These are phyloP conservation scores for Drosophila orena DNA, from an alignment of 1,140 invertebrate genomes.

Conservation along the genomic window DNA sequence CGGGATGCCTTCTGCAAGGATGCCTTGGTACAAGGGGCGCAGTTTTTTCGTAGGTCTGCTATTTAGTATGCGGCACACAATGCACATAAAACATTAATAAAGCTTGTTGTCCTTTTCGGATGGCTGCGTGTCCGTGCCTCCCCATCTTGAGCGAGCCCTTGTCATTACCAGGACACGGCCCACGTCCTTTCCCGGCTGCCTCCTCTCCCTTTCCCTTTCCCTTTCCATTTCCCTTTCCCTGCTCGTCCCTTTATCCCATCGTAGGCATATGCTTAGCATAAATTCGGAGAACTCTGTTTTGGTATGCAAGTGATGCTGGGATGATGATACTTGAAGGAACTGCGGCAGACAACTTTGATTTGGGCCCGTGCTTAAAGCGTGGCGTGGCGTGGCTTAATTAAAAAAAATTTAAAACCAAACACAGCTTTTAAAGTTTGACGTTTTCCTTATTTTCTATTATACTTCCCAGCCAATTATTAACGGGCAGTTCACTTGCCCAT, in stretches of 20 bases:
- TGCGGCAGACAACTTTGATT: constrained; percentile 70
- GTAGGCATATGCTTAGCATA: constrained; percentile 78
- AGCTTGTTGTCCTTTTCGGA: constrained; percentile 81
- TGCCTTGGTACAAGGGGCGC: background rate
- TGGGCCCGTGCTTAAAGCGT: constrained; percentile 55
- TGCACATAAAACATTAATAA: constrained; percentile 83
- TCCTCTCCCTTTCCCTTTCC: no score
- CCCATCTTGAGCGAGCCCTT: constrained; percentile 52
- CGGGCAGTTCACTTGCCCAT: constrained; percentile 60
- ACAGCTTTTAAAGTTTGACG: constrained; percentile 33
- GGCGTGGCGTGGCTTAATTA: constrained; percentile 60
- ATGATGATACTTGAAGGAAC: constrained; percentile 46
- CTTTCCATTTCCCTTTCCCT: background rate
- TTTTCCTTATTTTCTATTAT: constrained; percentile 32
- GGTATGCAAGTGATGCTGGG: constrained; percentile 54
- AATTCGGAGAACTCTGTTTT: constrained; percentile 58
- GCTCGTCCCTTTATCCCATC: constrained; percentile 13
- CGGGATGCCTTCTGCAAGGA: background rate
- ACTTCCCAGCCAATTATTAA: constrained; percentile 56
- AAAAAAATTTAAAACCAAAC: constrained; percentile 16
- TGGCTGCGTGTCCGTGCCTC: constrained; percentile 55
- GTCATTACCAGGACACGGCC: constrained; percentile 73
- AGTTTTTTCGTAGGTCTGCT: constrained; percentile 9
- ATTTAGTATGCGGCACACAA: constrained; percentile 79
- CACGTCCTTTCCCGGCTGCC: background rate